Evolutionary conservation across 2,888 invertebrate species (phyloP).

Genomic region (Cybosia mesomella): DNA sequence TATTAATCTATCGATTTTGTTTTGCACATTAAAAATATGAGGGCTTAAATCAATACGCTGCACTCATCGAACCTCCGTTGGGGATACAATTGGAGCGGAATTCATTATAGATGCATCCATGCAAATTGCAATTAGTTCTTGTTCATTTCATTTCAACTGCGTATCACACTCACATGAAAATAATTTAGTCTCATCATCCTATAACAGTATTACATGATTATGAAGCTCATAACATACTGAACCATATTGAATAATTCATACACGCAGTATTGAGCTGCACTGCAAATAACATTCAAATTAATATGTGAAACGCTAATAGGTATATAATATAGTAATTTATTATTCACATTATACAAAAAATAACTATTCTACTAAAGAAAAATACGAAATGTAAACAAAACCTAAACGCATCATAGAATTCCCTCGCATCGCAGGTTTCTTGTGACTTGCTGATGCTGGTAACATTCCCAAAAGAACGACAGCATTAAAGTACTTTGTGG

Average conservation of each 20-base stretch:
- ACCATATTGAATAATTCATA: conserved; percentile 26
- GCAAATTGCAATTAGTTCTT: conserved; percentile 50
- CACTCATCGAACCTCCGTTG: conserved; percentile 13
- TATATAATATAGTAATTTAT: too few relatives aligned
- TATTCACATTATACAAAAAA: too few relatives aligned
- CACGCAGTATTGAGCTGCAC: conserved; percentile 18
- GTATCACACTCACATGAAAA: conserved; percentile 32
- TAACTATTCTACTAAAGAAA: not conserved
- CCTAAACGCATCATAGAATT: too few relatives aligned
- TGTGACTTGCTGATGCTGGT: too few relatives aligned
- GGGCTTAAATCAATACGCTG: conserved; percentile 30
- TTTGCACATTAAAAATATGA: conserved; percentile 11
- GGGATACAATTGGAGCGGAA: conserved; percentile 47
- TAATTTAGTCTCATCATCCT: conserved; percentile 29
- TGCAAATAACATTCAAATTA: conserved; percentile 5
- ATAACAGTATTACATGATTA: not conserved
- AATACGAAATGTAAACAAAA: too few relatives aligned
- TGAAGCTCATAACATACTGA: conserved; percentile 18
- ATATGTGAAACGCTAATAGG: not conserved
- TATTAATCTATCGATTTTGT: too few relatives aligned
- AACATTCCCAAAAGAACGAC: too few relatives aligned
- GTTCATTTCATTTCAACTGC: conserved; percentile 47
- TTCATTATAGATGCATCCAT: conserved; percentile 46
- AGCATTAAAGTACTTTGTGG: too few relatives aligned
- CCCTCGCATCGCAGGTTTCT: too few relatives aligned